Conservation (phyloP, 2,113 vertebrate genomes). For the Rhinichthys klamathensis region DNA sequence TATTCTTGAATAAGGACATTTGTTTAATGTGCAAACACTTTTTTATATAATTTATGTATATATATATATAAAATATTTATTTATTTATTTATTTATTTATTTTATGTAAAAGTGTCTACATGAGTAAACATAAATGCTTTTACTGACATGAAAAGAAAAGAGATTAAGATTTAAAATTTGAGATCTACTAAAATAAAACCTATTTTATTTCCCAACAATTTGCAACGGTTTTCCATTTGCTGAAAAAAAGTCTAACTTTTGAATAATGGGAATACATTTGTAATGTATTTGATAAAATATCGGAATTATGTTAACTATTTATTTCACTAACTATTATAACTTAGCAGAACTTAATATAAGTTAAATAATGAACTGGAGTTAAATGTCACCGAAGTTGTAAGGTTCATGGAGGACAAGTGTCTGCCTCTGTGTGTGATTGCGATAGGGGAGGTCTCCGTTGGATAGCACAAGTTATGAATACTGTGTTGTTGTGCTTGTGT, state of each 20-base stretch:
- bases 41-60: background rate
- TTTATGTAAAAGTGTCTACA: background rate
- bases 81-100: too few species aligned
- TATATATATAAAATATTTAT: background rate
- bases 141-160: background rate
- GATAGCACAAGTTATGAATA: conserved; percentile 82
- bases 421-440: conserved; percentile 21
- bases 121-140: background rate
- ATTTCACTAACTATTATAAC: background rate
- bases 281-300: background rate
- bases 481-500: conserved; percentile 81
- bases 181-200: background rate
- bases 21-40: background rate
- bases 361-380: background rate
- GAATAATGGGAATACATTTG: background rate
- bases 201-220: background rate
- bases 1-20: background rate
- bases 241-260: background rate
- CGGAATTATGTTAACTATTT: background rate
- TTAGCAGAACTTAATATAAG: background rate
- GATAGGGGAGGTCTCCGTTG: conserved; percentile 70
- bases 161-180: too few species aligned
- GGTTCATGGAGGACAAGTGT: background rate
- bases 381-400: background rate
- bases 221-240: background rate